phyloP scores from a whole-genome alignment of 2,797 vertebrate genomes.

The Champsocephalus esox region DNA sequence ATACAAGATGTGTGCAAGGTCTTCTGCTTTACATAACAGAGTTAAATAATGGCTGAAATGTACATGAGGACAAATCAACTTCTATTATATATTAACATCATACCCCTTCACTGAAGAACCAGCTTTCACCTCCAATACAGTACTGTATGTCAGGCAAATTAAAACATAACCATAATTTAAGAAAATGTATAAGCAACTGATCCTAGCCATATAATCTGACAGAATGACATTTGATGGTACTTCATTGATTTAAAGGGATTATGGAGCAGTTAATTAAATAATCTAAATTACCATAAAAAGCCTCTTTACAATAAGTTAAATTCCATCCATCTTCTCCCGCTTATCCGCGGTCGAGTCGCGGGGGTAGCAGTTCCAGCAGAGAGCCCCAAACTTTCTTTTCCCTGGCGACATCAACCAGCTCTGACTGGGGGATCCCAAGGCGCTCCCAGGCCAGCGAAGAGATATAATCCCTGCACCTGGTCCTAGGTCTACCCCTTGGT shows the following conservation, averaged over 20 bases:
- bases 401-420: too few species aligned
- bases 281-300: neutral
- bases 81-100: neutral
- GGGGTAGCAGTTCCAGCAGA: too few species aligned
- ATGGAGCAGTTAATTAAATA: neutral
- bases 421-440: too few species aligned
- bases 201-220: neutral
- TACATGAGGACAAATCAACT: neutral
- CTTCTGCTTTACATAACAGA: slow-evolving; percentile 10
- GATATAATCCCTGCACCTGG: too few species aligned
- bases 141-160: neutral
- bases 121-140: neutral
- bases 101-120: neutral
- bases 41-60: neutral
- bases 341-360: too few species aligned
- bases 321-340: too few species aligned
- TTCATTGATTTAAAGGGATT: neutral
- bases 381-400: too few species aligned
- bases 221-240: neutral
- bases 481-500: too few species aligned
- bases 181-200: neutral
- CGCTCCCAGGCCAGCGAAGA: too few species aligned
- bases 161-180: neutral
- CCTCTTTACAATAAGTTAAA: neutral
- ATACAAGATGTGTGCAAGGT: neutral